phyloP scores from a whole-genome alignment of 2,113 vertebrate species.

The Camelus bactrianus region DNA sequence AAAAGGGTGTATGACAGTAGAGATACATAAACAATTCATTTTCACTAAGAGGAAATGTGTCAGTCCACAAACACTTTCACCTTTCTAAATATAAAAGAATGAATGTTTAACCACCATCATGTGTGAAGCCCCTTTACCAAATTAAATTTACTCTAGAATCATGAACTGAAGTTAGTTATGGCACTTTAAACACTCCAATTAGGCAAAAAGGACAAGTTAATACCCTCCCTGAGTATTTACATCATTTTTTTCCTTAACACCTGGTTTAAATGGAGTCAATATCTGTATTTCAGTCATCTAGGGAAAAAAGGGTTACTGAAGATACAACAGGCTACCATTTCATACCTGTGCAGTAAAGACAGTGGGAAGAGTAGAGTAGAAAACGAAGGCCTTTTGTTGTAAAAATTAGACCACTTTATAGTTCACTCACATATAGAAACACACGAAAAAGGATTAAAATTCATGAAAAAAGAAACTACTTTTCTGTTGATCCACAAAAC shows the following conservation, averaged over 20 bases:
- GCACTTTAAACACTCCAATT: constrained; percentile 49
- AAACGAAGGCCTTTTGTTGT: constrained; percentile 9
- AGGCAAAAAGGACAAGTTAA: constrained; percentile 64
- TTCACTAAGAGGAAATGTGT: constrained; percentile 46
- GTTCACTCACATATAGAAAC: constrained; percentile 5
- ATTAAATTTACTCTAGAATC: constrained; percentile 71
- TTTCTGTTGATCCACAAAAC: constrained; percentile 27
- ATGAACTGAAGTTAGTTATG: constrained; percentile 39
- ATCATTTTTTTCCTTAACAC: constrained; percentile 51
- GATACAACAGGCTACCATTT: constrained; percentile 4
- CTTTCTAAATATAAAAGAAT: constrained; percentile 54
- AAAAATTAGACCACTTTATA: background rate
- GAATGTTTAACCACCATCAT: constrained; percentile 35
- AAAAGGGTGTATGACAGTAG: constrained; percentile 68
- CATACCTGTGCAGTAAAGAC: constrained; percentile 22
- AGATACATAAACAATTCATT: constrained; percentile 63
- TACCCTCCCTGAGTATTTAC: constrained; percentile 76
- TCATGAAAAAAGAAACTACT: constrained; percentile 1
- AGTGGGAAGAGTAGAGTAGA: background rate
- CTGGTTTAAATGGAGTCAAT: constrained; percentile 70
- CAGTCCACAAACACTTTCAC: constrained; percentile 44
- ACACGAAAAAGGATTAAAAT: background rate
- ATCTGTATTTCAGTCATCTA: constrained; percentile 38
- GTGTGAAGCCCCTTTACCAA: constrained; percentile 45
- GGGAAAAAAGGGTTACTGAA: background rate